Conservation (phyloP, 2,113 vertebrate species). For the Telmatochromis brichardi region DNA sequence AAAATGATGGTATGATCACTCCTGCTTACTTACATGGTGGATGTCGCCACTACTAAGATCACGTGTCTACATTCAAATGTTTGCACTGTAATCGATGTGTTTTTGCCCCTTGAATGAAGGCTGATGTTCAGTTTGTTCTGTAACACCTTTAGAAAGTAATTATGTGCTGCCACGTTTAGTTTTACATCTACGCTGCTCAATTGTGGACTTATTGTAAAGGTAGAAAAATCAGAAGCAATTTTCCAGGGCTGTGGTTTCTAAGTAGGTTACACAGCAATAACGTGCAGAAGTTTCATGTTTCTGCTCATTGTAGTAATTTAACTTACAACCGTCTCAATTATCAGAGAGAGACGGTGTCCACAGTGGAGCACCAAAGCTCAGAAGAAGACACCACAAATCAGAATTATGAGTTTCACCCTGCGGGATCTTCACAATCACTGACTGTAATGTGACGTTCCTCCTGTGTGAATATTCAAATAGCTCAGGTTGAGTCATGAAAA, state of each 20-base stretch:
- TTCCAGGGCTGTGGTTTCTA: constrained; percentile 4
- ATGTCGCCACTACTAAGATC: not conserved
- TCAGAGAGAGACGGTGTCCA: not conserved
- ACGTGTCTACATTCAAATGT: not conserved
- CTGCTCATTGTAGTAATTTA: not conserved
- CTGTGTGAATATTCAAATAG: not conserved
- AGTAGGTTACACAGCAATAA: not conserved
- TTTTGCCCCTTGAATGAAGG: not conserved
- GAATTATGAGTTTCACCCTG: not conserved
- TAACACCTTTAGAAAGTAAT: not conserved
- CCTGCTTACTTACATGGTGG: not conserved
- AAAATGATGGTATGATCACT: not conserved
- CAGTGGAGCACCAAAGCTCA: not conserved
- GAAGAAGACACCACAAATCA: not conserved
- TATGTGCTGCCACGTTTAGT: not conserved
- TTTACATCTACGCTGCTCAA: not conserved
- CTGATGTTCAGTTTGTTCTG: not conserved
- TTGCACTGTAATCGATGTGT: not conserved
- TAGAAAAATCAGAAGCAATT: constrained; percentile 16
- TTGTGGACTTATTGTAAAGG: not conserved
- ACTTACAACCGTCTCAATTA: not conserved
- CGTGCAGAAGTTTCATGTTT: not conserved
- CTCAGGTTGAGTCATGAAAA: not conserved
- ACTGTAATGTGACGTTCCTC: not conserved
- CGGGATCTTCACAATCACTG: not conserved